phyloP scores from a whole-genome alignment of 1,140 invertebrate species.

The Halotydeus destructor region DNA sequence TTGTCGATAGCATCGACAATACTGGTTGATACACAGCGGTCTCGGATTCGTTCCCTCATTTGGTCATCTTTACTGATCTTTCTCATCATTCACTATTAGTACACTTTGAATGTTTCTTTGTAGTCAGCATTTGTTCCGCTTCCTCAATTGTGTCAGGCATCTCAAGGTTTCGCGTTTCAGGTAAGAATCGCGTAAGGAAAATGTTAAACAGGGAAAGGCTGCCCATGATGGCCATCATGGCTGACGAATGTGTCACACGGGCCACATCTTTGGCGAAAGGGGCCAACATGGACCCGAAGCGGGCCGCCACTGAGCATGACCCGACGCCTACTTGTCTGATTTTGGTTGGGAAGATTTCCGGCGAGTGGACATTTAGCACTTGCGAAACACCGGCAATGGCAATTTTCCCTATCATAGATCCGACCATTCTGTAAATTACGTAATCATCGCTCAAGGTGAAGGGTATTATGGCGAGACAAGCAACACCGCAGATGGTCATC shows the following conservation, averaged over 20 bases:
- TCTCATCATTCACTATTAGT: no score
- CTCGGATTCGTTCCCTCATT: no score
- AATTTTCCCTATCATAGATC: conserved; percentile 58
- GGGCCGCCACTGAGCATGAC: conserved; percentile 21
- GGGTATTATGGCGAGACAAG: conserved; percentile 3
- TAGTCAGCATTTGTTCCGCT: no score
- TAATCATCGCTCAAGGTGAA: neutral
- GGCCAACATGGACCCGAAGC: conserved; percentile 23
- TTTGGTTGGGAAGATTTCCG: conserved; percentile 56
- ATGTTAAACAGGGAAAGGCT: conserved; percentile 1
- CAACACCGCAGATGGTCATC: no score
- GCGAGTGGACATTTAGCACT: conserved; percentile 53
- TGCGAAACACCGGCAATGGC: conserved; percentile 58
- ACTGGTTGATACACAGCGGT: no score
- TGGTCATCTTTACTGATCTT: no score
- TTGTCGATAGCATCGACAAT: no score
- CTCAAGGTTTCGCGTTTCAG: conserved; percentile 2
- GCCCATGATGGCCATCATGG: conserved; percentile 1
- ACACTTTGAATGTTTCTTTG: no score
- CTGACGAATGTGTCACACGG: neutral
- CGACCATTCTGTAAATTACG: conserved; percentile 32
- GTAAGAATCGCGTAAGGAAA: neutral
- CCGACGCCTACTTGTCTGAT: conserved; percentile 24
- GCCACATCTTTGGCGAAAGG: conserved; percentile 31
- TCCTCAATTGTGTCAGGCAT: conserved; percentile 5